Conservation (phyloP, 2,113 vertebrate species). For the Ivindomyrus marchei region DNA sequence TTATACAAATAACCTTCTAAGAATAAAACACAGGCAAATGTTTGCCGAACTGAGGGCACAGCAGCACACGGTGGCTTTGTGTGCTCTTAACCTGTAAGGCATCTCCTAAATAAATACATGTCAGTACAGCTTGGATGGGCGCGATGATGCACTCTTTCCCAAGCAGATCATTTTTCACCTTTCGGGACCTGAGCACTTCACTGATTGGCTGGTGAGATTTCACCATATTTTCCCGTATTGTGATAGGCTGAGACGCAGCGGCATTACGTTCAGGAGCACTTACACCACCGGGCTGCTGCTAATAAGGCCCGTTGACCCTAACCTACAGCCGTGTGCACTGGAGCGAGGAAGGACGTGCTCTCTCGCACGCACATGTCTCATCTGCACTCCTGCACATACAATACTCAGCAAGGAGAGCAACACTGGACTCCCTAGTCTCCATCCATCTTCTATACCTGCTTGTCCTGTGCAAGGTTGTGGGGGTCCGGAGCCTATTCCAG, state of each 20-base stretch:
- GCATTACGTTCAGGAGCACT: neutral
- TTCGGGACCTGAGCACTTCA: neutral
- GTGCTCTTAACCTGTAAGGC: neutral
- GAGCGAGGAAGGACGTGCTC: neutral
- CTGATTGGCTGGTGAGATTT: neutral
- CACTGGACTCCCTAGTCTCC: neutral
- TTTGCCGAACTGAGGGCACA: neutral
- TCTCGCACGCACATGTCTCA: neutral
- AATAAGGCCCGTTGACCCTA: neutral
- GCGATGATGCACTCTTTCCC: neutral
- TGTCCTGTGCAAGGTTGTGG: neutral
- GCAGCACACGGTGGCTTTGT: neutral
- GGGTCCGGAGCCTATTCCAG: neutral
- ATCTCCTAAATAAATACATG: neutral
- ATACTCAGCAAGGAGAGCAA: neutral
- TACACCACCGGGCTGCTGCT: neutral
- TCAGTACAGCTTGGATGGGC: neutral
- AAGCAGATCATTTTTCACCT: neutral
- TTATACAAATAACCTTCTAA: neutral
- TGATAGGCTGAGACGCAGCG: neutral
- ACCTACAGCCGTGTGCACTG: neutral
- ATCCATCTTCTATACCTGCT: neutral
- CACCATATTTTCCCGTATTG: neutral
- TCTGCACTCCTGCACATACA: neutral
- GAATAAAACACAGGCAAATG: neutral